Evolutionary conservation across 1,140 invertebrate genomes (phyloP), one percentile per base, ranked within the genome.

Genomic region (Dolichoris vasculosae): DNA sequence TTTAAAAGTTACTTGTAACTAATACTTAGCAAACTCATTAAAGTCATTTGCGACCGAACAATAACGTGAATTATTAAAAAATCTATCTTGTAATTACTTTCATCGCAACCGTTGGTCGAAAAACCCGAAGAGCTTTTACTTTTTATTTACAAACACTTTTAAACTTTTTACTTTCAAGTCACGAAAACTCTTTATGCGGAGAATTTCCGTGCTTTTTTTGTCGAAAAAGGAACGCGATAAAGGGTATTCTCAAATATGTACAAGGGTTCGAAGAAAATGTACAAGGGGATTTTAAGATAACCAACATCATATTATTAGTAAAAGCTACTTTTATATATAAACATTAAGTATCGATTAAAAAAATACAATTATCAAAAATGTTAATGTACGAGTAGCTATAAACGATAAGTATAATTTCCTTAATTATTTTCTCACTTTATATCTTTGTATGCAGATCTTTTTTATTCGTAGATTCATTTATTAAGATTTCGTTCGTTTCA

Each of bases 71-170:
- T 73, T 73, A 73, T 73, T 43, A 0, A 43, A 4, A 26, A 20
- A 43, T 38, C 43, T 73, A 30, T 0, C 38, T 73, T 73, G n/a
- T 73, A 73, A 73, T 73, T 73, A 73, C 35, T 43, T 73, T 43
- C 69, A n/a, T 73, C 38, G n/a, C 8, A n/a, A 20, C 2, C 30
- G 32, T 40, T 7, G 3, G 23, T 71, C 38, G 6, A 23, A 71
- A 40, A 71, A 43, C 20, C 26, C 1, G 17, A 30, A 3, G 9
- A 1, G 2, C 32, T 38, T 69, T 69, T 38, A 69, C 32, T 69
- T 69, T 38, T 40, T 73, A 23, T 73, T 73, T n/a, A 8, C 4
- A 17, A 4, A 13, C 17, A 38, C 20, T 43, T 43, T 23, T 6
- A 43, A 43, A 73, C 20, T 73, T 73, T 59, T 59, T 59, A 59